A percentile compares a stretch with the other conserved stretches of the same genome.
phyloP scores from a whole-genome alignment of 2,797 vertebrate species.

The Pantherophis vulpinus region DNA sequence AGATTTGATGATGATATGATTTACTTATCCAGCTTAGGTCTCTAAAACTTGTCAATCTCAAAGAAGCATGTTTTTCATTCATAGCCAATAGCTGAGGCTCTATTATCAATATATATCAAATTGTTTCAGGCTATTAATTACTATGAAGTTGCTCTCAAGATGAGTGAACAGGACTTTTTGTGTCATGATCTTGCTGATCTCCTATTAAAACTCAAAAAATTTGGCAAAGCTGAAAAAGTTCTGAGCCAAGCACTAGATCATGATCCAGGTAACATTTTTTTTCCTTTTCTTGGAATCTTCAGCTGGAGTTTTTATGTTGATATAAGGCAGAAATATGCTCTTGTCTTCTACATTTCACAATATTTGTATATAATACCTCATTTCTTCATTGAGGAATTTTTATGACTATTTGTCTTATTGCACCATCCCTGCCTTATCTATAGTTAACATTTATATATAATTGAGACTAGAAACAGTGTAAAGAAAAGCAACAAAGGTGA shows the following conservation, averaged over 20 bases:
- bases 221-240: slow-evolving; percentile 70
- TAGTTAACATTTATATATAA: not conserved
- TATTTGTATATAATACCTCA: not conserved
- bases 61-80: not conserved
- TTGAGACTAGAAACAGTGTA: not conserved
- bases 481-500: not conserved
- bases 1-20: not conserved
- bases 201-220: slow-evolving; percentile 71
- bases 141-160: slow-evolving; percentile 74
- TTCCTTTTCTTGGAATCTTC: not conserved
- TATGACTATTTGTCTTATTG: not conserved
- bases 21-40: not conserved
- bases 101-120: not conserved
- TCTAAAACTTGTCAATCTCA: not conserved
- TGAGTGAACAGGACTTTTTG: slow-evolving; percentile 68
- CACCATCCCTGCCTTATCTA: not conserved
- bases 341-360: not conserved
- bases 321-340: not conserved
- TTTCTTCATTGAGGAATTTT: not conserved
- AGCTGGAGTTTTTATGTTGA: not conserved
- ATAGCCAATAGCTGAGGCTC: not conserved
- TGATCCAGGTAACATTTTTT: slow-evolving; percentile 55
- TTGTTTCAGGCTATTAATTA: slow-evolving; percentile 72
- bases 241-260: slow-evolving; percentile 68
- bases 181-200: slow-evolving; percentile 70